Evolutionary conservation across 2,113 vertebrate species (phyloP), one percentile per base, ranked within the genome.

Genomic region (Athene noctua): DNA sequence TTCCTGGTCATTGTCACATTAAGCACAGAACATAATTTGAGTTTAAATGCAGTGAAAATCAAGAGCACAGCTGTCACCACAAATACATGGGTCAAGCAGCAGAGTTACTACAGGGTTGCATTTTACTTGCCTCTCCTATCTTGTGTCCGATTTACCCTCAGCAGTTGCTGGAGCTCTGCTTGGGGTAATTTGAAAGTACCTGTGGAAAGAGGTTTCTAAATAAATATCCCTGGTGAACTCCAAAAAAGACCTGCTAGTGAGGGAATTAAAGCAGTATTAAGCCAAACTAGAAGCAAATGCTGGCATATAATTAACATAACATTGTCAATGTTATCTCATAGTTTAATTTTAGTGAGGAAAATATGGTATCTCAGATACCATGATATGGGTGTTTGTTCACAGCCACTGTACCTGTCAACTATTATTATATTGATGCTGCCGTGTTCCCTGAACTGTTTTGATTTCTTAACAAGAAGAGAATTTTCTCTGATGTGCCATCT

Each of bases 351-450:
- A 97, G 96, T n/a, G 79, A 72, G 71, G 80, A 94, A 97, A 96
- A 96, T 94, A 70, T 96, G 95, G 96, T 93, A 97, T 96, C 96
- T 96, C 79, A 83, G 95, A 96, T 96, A 96, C 85, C 93, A 71
- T 13, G 94, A 83, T 90, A 94, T 88, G 96, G 88, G 96, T 97
- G 95, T 93, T 95, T 96, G 95, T 96, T 97, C 96, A 93, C 95
- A 96, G 93, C 82, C 92, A 92, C 95, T 93, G 74, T 97, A 97
- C 96, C 96, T 97, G 95, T 96, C 96, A 97, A 86, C 94, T 97
- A 94, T 94, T 96, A 96, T 97, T 96, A 90, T 65, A 95, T 6
- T 79, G 86, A 92, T 83, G 86, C 90, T 88, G 94, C 95, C 47
- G 92, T 98, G 96, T 97, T 96, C 96, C 80, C 96, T 91, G 83